Base-by-base conservation (phyloP, 1,140 invertebrate genomes). In the Polypedilum vanderplanki region DNA sequence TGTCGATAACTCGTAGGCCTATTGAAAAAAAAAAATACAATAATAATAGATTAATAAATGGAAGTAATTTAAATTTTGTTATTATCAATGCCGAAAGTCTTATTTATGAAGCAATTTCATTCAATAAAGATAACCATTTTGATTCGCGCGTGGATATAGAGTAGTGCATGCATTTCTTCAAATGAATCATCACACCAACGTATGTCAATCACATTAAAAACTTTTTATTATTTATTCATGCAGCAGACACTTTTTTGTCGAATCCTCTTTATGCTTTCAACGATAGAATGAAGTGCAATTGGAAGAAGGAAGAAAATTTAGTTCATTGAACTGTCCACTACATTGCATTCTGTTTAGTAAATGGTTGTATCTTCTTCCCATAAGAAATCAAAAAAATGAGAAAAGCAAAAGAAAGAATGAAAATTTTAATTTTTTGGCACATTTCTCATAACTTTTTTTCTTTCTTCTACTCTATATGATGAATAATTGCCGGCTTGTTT, bases 1-100 rank as follows among this genome's bases (percentile, higher is more conserved):
- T 75, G 97, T 99, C 75, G 98, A 98, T 80, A 99, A 84, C 85
- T 99, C 98, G 87, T 99, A 99, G 18, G 98, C 97, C 97, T 99
- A 87, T 7, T 70, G 20, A 24, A 75, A 67, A 75, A 17, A n/a
- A 46, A 73, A 40, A 73, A 22, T 57, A 40, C 0, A 76, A 10
- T 57, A 22, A 75, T n/a, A n/a, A n/a, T 41, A 9, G 40, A 73
- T 40, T 70, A 64, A 33, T 15, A 75, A 73, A 70, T 65, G 40
- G 46, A 57, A 57, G 46, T 57, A 8, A 57, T n/a, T 57, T 15
- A 15, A 57, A 15, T 12, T n/a, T n/a, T 57, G n/a, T 33, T 33
- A 57, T n/a, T 15, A 57, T 57, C 8, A 57, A 12, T 57, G 46
- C 46, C 46, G n/a, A 57, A 57, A 57, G 46, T 57, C 46, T 57